These are phyloP conservation scores for Masticophis lateralis DNA, from an alignment of 2,797 vertebrate species.

Conservation along the genomic window DNA sequence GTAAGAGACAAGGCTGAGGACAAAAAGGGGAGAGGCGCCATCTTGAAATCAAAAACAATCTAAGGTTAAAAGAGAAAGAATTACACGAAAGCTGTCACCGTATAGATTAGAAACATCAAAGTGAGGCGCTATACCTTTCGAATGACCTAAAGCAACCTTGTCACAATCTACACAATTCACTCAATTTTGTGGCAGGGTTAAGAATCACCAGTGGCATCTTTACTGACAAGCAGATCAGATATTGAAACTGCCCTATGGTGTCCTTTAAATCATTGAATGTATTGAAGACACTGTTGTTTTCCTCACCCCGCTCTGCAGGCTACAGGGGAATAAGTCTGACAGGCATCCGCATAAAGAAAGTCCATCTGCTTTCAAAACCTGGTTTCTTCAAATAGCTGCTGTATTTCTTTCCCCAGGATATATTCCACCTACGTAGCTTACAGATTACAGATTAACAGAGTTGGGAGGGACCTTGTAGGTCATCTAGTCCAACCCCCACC, in stretches of 20 bases:
- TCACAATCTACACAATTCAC: neutral
- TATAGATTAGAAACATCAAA: neutral
- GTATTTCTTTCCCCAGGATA: neutral
- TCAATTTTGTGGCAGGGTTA: neutral
- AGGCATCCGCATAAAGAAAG: neutral
- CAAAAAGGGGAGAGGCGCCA: slow-evolving; percentile 7
- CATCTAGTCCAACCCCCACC: too few species aligned
- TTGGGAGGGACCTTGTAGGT: too few species aligned
- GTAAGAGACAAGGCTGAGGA: neutral
- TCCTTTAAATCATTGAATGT: neutral
- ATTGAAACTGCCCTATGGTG: neutral
- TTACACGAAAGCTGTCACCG: slow-evolving; percentile 24
- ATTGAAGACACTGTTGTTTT: neutral
- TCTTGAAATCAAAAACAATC: slow-evolving; percentile 38
- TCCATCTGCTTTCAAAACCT: neutral
- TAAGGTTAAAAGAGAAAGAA: slow-evolving; percentile 16
- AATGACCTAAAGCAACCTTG: neutral
- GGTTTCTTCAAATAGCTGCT: neutral
- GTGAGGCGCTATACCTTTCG: neutral
- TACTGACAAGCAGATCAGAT: neutral
- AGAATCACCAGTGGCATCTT: neutral
- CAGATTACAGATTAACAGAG: too few species aligned
- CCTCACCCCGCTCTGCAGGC: neutral
- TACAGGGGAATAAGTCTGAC: neutral
- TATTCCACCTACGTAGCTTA: neutral